Conservation (phyloP, 2,888 invertebrate genomes). For the Campopleginae sp. region DNA sequence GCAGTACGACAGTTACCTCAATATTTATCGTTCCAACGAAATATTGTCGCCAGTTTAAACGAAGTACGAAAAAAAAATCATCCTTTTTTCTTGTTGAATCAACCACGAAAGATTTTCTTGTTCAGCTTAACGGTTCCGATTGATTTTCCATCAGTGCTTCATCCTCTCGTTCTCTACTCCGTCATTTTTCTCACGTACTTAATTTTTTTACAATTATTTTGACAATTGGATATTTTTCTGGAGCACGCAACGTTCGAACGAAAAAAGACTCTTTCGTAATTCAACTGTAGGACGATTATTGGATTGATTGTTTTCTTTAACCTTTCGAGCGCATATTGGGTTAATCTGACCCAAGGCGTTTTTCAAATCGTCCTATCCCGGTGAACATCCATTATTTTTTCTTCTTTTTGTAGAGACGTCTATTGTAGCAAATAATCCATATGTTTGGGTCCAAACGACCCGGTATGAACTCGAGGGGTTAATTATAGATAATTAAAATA, state of each 20-base stretch:
- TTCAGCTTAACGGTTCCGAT: neutral
- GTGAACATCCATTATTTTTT: constrained; percentile 29
- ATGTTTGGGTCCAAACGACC: too few species aligned
- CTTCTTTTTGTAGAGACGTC: too few species aligned
- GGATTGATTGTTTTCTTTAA: constrained; percentile 41
- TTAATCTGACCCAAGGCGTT: too few species aligned
- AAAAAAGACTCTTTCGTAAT: constrained; percentile 73
- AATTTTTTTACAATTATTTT: constrained; percentile 29
- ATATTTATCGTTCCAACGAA: too few species aligned
- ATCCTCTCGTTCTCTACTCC: neutral
- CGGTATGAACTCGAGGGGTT: too few species aligned
- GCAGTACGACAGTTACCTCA: too few species aligned
- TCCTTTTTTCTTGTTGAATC: neutral
- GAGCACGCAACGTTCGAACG: constrained; percentile 79
- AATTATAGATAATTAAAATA: constrained; percentile 64
- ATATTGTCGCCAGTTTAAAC: neutral
- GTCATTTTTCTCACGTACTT: constrained; percentile 4
- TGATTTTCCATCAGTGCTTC: neutral
- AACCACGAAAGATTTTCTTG: neutral
- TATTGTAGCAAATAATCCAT: too few species aligned
- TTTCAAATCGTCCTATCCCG: too few species aligned
- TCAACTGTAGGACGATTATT: constrained; percentile 65
- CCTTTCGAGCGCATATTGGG: too few species aligned
- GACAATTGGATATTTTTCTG: constrained; percentile 24
- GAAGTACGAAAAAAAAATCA: neutral